Evolutionary conservation across 2,888 invertebrate species (phyloP).

Genomic region (Drosophila silvestris): DNA sequence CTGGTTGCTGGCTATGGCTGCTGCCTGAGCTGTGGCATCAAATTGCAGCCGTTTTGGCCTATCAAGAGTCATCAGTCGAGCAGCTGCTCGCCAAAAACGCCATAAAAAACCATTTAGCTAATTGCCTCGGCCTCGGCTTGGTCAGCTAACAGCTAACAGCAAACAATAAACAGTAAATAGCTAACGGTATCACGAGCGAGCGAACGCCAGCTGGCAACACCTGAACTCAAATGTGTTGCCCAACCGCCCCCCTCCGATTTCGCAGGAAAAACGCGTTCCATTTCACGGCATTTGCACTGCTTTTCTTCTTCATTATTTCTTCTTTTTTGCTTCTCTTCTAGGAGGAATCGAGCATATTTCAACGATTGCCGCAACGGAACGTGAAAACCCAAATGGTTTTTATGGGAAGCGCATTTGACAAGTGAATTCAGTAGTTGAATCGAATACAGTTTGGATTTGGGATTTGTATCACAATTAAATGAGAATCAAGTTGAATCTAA

Average conservation of each 20-base stretch:
- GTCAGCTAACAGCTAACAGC: slow-evolving; percentile 23
- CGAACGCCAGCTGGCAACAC: slow-evolving; percentile 44
- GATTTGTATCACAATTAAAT: not conserved
- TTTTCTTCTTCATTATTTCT: slow-evolving; percentile 19
- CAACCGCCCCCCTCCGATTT: rapidly evolving
- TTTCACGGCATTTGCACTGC: slow-evolving; percentile 54
- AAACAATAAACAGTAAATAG: not conserved
- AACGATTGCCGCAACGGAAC: slow-evolving; percentile 44
- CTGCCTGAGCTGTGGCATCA: slow-evolving; percentile 42
- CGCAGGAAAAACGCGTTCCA: slow-evolving; percentile 36
- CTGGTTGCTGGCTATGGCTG: not conserved
- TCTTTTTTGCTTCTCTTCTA: not conserved
- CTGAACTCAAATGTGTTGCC: slow-evolving; percentile 28
- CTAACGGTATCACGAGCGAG: slow-evolving; percentile 8
- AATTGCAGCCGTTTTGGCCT: slow-evolving; percentile 54
- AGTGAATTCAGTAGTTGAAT: not conserved
- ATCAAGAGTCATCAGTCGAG: slow-evolving; percentile 66
- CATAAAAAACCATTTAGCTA: slow-evolving; percentile 76
- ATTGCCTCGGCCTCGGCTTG: slow-evolving; percentile 53
- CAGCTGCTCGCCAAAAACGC: slow-evolving; percentile 40
- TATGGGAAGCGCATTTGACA: slow-evolving; percentile 1
- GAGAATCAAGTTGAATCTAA: not conserved
- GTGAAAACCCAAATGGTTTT: slow-evolving; percentile 30
- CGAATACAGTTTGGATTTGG: not conserved
- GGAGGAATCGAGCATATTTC: slow-evolving; percentile 35